Evolutionary conservation across 2,888 invertebrate genomes (phyloP), one percentile per base, ranked within the genome.

Genomic region (Amphipoea lucens): DNA sequence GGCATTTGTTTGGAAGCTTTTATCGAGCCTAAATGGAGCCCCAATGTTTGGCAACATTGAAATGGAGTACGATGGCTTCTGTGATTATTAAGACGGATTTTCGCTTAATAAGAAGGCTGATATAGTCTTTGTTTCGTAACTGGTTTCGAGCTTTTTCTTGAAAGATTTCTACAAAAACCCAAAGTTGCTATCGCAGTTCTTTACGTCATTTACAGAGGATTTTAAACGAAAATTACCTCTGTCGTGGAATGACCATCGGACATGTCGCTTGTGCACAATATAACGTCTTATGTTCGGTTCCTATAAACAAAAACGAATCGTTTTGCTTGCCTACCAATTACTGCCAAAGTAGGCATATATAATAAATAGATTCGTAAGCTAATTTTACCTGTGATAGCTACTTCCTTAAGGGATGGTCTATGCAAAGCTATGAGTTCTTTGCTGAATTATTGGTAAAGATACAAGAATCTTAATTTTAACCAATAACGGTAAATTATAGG

Each of bases 1-100:
- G 81, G 86, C 86, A 84, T 89, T 87, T 87, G 84, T 85, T 88
- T 89, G 82, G 81, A 83, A 80, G 87, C 83, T 90, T 87, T 86
- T 87, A 87, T 81, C 88, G 80, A 78, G 74, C 81, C 86, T 85
- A 85, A 86, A 87, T 86, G 83, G 82, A 75, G 78, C 66, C 70
- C 67, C 67, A 68, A 71, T 78, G 68, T 81, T 84, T 80, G 79
- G 71, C 29, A 69, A 77, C 73, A 76, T 73, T 84, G 65, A 73
- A 80, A 82, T 82, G n/a, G 69, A 80, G 65, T 29, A 60, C 67
- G 60, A 51, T 80, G 62, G 45, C 57, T 75, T 67, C 40, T 36
- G 70, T 68, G 29, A 76, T 83, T 74, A 73, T 67, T 54, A 36
- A 74, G 12, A 51, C 23, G 40, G n/a, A 75, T 66, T 70, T 67